phyloP scores from a whole-genome alignment of 2,113 vertebrate genomes.

The Ornithorhynchus anatinus region DNA sequence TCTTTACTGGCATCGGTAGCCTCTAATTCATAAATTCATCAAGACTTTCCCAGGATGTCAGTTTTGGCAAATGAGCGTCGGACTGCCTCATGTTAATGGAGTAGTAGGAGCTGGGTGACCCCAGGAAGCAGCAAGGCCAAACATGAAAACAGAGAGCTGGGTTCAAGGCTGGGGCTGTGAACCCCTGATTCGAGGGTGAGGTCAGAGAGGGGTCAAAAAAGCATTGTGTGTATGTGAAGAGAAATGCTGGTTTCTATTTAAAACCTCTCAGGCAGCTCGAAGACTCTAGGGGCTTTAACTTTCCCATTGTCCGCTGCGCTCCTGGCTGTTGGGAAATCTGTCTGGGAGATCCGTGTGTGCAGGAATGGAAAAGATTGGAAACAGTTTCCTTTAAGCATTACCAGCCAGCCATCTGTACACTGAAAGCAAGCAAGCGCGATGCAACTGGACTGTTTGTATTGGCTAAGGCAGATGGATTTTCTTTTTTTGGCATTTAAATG shows the following conservation, averaged over 20 bases:
- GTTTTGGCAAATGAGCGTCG: slow-evolving; percentile 52
- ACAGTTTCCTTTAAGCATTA: slow-evolving; percentile 16
- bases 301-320: slow-evolving; percentile 50
- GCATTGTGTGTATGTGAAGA: slow-evolving; percentile 31
- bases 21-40: slow-evolving; percentile 58
- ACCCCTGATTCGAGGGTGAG: slow-evolving; percentile 54
- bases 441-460: slow-evolving; percentile 49
- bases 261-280: slow-evolving; percentile 36
- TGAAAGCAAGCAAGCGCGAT: slow-evolving; percentile 2
- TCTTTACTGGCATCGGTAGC: slow-evolving; percentile 54
- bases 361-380: slow-evolving; percentile 44
- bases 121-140: slow-evolving; percentile 71
- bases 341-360: neutral
- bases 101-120: slow-evolving; percentile 63
- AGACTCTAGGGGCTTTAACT: slow-evolving; percentile 2
- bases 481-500: slow-evolving; percentile 36
- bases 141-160: slow-evolving; percentile 62
- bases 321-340: slow-evolving; percentile 28
- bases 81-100: slow-evolving; percentile 62
- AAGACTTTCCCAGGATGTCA: slow-evolving; percentile 59
- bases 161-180: slow-evolving; percentile 66
- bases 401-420: slow-evolving; percentile 29
- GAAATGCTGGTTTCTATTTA: slow-evolving; percentile 46
- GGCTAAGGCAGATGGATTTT: slow-evolving; percentile 45
- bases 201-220: slow-evolving; percentile 41